These are phyloP conservation scores for Drosophila novamexicana DNA, from an alignment of 1,140 invertebrate species.

Conservation along the genomic window DNA sequence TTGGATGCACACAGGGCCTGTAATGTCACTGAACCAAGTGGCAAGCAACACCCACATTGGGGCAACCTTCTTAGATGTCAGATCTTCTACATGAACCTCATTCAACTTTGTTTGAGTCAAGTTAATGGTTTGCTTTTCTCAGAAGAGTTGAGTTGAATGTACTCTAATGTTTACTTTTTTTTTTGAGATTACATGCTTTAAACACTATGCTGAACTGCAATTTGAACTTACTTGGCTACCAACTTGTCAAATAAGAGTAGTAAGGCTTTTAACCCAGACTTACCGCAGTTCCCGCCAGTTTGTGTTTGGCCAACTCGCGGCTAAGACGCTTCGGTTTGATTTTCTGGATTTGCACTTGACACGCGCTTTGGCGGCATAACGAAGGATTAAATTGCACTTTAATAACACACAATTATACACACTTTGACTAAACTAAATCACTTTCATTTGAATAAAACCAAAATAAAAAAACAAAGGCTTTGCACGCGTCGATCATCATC, in stretches of 20 bases:
- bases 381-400: neutral
- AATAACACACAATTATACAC: neutral
- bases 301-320: slow-evolving; percentile 4
- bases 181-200: slow-evolving; percentile 9
- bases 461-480: neutral
- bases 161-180: slow-evolving; percentile 8
- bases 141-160: slow-evolving; percentile 23
- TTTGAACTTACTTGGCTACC: slow-evolving; percentile 26
- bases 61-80: neutral
- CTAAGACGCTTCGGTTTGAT: neutral
- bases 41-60: slow-evolving; percentile 35
- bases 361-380: neutral
- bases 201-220: slow-evolving; percentile 21
- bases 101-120: slow-evolving; percentile 25
- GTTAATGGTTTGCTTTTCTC: slow-evolving; percentile 33
- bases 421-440: neutral
- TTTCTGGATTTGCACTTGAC: neutral
- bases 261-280: slow-evolving; percentile 29
- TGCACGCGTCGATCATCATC: neutral
- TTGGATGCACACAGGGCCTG: slow-evolving; percentile 2
- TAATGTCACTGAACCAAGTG: slow-evolving; percentile 44
- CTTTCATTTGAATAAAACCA: neutral
- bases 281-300: slow-evolving; percentile 15
- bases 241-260: neutral
- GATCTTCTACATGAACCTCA: slow-evolving; percentile 7